These are phyloP conservation scores for Tinamus major DNA, from an alignment of 2,797 vertebrate genomes.

Conservation along the genomic window DNA sequence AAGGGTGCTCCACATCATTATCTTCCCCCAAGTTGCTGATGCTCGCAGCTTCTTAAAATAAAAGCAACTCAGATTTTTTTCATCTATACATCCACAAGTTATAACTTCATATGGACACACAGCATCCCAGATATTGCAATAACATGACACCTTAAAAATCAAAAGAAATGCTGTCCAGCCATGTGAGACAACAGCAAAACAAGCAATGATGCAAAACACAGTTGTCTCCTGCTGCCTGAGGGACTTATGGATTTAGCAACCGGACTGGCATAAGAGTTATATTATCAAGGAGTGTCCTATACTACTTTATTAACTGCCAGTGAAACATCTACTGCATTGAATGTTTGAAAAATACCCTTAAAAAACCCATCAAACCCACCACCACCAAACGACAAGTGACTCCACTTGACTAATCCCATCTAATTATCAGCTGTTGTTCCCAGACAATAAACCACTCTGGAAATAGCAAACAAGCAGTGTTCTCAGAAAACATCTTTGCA, in stretches of 20 bases:
- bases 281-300: conserved; percentile 66
- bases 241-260: conserved; percentile 69
- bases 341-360: conserved; percentile 38
- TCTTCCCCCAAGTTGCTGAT: background rate
- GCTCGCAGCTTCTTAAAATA: background rate
- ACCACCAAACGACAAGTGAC: conserved; percentile 41
- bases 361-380: background rate
- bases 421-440: background rate
- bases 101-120: background rate
- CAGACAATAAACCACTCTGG: background rate
- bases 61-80: conserved; percentile 18
- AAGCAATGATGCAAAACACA: conserved; percentile 68
- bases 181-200: conserved; percentile 75
- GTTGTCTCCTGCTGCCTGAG: conserved; percentile 74
- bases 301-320: conserved; percentile 75
- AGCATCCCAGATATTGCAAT: conserved; percentile 41
- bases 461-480: accelerated
- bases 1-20: background rate
- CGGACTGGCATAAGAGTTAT: conserved; percentile 73
- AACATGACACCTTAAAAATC: conserved; percentile 66
- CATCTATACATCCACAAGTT: conserved; percentile 38
- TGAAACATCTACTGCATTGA: conserved; percentile 63
- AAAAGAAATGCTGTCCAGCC: conserved; percentile 67
- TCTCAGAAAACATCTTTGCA: background rate
- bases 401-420: conserved; percentile 30